A percentile compares a stretch with the other conserved stretches of the same genome.
These are phyloP conservation scores for Monoplex corrugatus DNA, from an alignment of 2,888 invertebrate genomes.

Conservation along the genomic window DNA sequence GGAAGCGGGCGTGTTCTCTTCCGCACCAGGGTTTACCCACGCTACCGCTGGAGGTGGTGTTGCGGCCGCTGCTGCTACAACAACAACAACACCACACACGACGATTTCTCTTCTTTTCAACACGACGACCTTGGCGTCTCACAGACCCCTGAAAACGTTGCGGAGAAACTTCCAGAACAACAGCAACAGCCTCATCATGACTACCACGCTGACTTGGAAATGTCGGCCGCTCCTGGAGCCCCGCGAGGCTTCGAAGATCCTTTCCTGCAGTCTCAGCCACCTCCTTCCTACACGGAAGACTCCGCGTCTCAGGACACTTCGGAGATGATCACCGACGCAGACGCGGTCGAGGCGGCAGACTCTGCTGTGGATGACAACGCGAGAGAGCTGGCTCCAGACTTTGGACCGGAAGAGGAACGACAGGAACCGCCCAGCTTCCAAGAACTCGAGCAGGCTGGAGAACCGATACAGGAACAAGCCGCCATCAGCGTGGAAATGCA, in stretches of 20 bases:
- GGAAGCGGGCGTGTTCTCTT: not conserved
- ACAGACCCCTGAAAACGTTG: not conserved
- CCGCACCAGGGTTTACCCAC: not conserved
- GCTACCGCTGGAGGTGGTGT: no score
- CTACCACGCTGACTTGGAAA: conserved; percentile 18
- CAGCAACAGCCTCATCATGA: not conserved
- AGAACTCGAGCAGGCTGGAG: no score
- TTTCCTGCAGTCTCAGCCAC: not conserved
- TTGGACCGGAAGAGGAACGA: not conserved
- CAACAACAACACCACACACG: not conserved
- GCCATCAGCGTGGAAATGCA: no score
- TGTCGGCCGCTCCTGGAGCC: conserved; percentile 37
- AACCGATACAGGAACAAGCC: no score
- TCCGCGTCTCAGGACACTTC: not conserved
- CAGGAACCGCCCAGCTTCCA: not conserved
- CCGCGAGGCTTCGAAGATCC: conserved; percentile 15
- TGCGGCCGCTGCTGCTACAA: not conserved
- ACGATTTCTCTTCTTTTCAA: not conserved
- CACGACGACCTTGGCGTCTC: not conserved
- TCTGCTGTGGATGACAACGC: not conserved
- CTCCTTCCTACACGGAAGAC: not conserved
- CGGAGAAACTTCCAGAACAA: not conserved
- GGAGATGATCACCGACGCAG: not conserved
- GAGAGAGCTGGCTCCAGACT: not conserved
- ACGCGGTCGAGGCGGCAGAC: not conserved